Conservation (phyloP, 2,113 vertebrate species). For the Prunella himalayana region DNA sequence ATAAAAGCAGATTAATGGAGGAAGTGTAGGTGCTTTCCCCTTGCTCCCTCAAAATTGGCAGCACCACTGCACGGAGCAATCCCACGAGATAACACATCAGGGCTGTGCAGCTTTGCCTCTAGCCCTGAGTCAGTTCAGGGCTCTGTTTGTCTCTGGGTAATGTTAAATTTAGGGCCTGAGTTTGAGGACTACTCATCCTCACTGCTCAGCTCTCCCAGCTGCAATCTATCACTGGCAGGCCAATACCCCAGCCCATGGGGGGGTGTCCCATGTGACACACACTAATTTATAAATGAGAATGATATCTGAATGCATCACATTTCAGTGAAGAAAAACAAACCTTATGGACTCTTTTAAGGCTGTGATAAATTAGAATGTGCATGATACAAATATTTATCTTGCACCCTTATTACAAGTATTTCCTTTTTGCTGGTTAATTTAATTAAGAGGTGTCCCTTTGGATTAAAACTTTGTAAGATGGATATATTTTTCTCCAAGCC, state of each 20-base stretch:
- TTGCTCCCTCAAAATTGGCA: background rate
- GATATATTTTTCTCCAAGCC: background rate
- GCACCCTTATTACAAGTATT: conserved; percentile 70
- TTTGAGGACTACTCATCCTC: conserved; percentile 19
- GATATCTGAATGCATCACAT: conserved; percentile 50
- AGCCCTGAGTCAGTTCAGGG: background rate
- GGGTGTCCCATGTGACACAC: conserved; percentile 48
- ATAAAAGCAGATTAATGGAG: background rate
- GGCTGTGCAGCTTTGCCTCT: background rate
- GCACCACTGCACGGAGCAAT: background rate
- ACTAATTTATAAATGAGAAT: conserved; percentile 68
- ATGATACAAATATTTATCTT: conserved; percentile 63
- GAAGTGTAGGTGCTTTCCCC: background rate
- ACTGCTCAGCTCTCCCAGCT: conserved; percentile 49
- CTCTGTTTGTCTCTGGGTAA: background rate
- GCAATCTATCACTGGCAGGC: conserved; percentile 51
- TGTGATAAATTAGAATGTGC: conserved; percentile 67
- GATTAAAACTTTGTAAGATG: conserved; percentile 35
- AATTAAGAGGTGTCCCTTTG: conserved; percentile 47
- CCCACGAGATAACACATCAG: background rate
- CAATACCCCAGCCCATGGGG: conserved; percentile 28
- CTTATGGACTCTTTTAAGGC: conserved; percentile 57
- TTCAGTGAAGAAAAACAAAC: conserved; percentile 66
- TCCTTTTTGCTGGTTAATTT: conserved; percentile 53
- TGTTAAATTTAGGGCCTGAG: background rate